Percentiles rank a stretch among this genome's conserved stretches.
These are phyloP conservation scores for Paracanthobrama guichenoti DNA, from an alignment of 2,113 vertebrate species.

Conservation along the genomic window DNA sequence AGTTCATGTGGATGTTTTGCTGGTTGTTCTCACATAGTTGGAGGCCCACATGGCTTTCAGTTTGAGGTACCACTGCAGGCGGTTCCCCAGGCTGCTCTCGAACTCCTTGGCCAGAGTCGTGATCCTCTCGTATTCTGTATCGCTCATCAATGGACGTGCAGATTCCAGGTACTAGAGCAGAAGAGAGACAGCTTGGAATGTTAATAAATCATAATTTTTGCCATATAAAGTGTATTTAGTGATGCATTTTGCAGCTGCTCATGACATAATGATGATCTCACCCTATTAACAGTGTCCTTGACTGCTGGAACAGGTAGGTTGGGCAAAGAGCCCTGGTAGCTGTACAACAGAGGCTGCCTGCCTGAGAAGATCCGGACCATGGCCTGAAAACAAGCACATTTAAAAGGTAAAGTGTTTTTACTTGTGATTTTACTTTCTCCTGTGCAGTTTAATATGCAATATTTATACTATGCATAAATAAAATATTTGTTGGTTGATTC, in stretches of 20 bases:
- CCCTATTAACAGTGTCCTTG: conserved; percentile 83
- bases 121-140: conserved; percentile 73
- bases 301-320: conserved; percentile 82
- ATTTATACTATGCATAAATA: too few species aligned
- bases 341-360: conserved; percentile 84
- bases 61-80: conserved; percentile 86
- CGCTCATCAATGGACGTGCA: conserved; percentile 77
- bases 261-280: conserved; percentile 54
- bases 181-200: neutral
- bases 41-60: conserved; percentile 87
- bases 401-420: neutral
- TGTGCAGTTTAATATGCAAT: neutral
- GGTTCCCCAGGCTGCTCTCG: conserved; percentile 77
- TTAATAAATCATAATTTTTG: neutral
- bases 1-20: neutral
- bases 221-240: neutral
- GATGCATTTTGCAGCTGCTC: neutral
- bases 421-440: neutral
- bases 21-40: conserved; percentile 84
- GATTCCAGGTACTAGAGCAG: conserved; percentile 83
- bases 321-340: conserved; percentile 85
- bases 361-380: conserved; percentile 90
- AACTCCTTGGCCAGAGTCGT: conserved; percentile 78
- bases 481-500: neutral
- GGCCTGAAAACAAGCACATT: conserved; percentile 70